Percentiles rank a stretch among this genome's conserved stretches.
phyloP scores from a whole-genome alignment of 2,113 vertebrate genomes.

The Cercopithecus mona region DNA sequence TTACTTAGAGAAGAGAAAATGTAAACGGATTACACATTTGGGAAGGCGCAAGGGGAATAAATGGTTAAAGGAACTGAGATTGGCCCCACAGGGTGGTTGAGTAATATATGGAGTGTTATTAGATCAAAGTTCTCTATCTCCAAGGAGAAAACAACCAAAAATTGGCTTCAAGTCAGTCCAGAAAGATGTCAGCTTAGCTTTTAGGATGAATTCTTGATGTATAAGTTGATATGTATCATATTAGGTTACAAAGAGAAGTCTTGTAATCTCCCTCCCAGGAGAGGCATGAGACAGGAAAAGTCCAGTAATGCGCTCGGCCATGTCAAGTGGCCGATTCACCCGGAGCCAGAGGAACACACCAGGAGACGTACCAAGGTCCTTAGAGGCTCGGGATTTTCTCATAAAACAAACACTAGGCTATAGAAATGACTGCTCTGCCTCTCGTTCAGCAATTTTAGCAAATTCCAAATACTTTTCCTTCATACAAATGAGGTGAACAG shows the following conservation, averaged over 20 bases:
- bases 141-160: constrained; percentile 70
- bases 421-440: constrained; percentile 1
- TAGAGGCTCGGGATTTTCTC: constrained; percentile 1
- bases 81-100: constrained; percentile 37
- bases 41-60: background rate
- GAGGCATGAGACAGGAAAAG: constrained; percentile 39
- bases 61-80: constrained; percentile 37
- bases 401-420: background rate
- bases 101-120: constrained; percentile 63
- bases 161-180: constrained; percentile 64
- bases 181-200: constrained; percentile 76
- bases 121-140: constrained; percentile 72
- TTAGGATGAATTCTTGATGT: constrained; percentile 68
- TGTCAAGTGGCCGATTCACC: background rate
- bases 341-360: background rate
- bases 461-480: constrained; percentile 56
- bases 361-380: background rate
- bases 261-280: constrained; percentile 62
- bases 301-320: background rate
- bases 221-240: constrained; percentile 70
- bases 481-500: constrained; percentile 59
- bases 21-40: background rate
- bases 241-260: constrained; percentile 68
- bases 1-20: background rate
- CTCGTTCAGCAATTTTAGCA: constrained; percentile 10